Evolutionary conservation across 1,140 invertebrate species (phyloP), one percentile per base, ranked within the genome.

Genomic region (Brachionus calyciflorus): DNA sequence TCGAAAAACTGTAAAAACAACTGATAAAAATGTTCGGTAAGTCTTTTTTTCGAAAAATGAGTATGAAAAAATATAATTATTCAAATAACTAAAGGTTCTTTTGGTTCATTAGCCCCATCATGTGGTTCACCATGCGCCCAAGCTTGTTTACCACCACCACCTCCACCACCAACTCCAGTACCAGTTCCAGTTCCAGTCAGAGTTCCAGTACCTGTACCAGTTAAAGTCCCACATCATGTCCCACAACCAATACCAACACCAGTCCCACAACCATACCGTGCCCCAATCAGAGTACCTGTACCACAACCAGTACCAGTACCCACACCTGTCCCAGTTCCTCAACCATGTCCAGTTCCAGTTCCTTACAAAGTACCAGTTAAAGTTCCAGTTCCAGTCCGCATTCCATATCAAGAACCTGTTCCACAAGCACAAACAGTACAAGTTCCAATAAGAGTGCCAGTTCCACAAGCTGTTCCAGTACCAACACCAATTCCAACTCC

Each of bases 161-260:
- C 53, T 10, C 21, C 53, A 2, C 30, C 30, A 37, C 55, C 55
- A 40, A n/a, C 28, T n/a, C 55, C 30, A 40, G 55, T 37, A 1
- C 55, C 55, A 60, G 55, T 37, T 6, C 55, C 55, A 60, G 30
- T 60, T 9, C 55, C 55, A 14, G 55, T 60, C 5, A 26, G 26
- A 60, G 26, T 33, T 6, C 55, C 55, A 10, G 28, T 37, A 33
- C 28, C 26, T 17, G 55, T 60, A 37, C 26, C 26, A 60, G 55
- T 60, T n/a, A 30, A 17, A 60, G 33, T 60, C 0, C 55, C 55
- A 33, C 55, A 30, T n/a, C 30, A 60, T 37, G 55, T 60, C 6
- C 55, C 55, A 60, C 28, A 33, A 28, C 55, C 26, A 40, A 37
- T 60, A 5, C 55, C 55, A 60, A 60, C 26, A 33, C 55, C 55